Evolutionary conservation across 2,888 invertebrate species (phyloP), one percentile per base, ranked within the genome.

Genomic region (Platycheirus albimanus): DNA sequence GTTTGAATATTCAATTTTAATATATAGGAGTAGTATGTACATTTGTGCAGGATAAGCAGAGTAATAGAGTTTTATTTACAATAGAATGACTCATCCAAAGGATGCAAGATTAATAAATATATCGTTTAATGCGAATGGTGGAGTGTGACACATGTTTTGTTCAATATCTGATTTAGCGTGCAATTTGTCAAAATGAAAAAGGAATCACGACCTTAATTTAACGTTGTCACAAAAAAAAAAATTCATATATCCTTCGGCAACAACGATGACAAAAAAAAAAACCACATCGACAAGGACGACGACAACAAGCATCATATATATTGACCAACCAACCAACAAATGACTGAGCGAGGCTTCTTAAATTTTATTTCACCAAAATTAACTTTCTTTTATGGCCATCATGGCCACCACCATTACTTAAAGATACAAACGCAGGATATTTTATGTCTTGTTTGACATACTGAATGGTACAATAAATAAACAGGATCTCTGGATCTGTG

Each of bases 391-490:
- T 64, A 63, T 51, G 70, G 43, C 51, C 41, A 43, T 43, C 24
- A 41, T 41, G 13, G 43, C 43, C 69, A 33, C 7, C 36, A 45
- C 28, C 43, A 6, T 47, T 15, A 63, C 15, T 43, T 30, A n/a
- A 61, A 45, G n/a, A n/a, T 45, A 61, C 61, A 61, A 61, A 30
- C 30, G 30, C 28, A 61, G 52, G 30, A 8, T 45, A 30, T 47
- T 74, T 79, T 74, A 75, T 70, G 79, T 70, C 75, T 64, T 75
- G 51, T 75, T 80, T 45, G 63, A 75, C 61, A 70, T 75, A 36
- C 64, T 63, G 47, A 41, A 74, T 67, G 45, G 49, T 54, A 43
- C 41, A 63, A 70, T 80, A 80, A 80, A 80, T 75, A 67, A 78
- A 64, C 69, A 54, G 24, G 24, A 69, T 28, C n/a, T n/a, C n/a